Evolutionary conservation across 1,140 invertebrate genomes (phyloP).

Genomic region (Nasonia giraulti): DNA sequence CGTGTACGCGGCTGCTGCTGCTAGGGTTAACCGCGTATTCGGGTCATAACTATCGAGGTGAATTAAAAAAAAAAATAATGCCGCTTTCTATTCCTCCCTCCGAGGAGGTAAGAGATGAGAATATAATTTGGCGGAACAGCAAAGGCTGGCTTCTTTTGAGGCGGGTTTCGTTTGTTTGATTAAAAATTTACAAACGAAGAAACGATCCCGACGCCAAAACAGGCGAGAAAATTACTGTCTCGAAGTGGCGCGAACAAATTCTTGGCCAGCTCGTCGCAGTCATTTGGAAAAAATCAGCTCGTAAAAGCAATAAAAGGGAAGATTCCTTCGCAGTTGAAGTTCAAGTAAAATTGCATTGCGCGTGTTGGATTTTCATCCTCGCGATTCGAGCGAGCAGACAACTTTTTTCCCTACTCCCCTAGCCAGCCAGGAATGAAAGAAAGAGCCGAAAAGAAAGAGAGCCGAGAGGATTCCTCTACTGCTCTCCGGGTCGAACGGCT

Average conservation of each 20-base stretch:
- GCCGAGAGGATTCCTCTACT: constrained; percentile 1
- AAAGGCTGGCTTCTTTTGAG: no score
- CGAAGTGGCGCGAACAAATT: neutral
- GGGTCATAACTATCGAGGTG: neutral
- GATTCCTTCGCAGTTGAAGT: constrained; percentile 29
- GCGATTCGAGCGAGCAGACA: constrained; percentile 31
- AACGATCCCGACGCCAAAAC: neutral
- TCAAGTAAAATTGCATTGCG: constrained; percentile 44
- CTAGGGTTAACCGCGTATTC: neutral
- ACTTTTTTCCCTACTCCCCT: constrained; percentile 9
- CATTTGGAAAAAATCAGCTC: constrained; percentile 27
- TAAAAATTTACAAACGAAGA: neutral
- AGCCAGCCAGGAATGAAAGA: neutral
- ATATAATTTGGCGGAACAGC: no score
- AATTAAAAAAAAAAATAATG: neutral
- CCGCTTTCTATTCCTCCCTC: no score
- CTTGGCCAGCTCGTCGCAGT: neutral
- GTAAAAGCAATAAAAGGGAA: constrained; percentile 24
- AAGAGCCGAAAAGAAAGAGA: constrained; percentile 7
- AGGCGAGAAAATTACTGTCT: neutral
- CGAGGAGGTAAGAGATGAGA: no score
- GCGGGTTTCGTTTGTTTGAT: neutral
- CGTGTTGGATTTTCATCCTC: constrained; percentile 42
- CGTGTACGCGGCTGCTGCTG: neutral
- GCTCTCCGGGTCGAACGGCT: constrained; percentile 38